Evolutionary conservation across 2,888 invertebrate species (phyloP).

Genomic region (Hyppa rectilinea): DNA sequence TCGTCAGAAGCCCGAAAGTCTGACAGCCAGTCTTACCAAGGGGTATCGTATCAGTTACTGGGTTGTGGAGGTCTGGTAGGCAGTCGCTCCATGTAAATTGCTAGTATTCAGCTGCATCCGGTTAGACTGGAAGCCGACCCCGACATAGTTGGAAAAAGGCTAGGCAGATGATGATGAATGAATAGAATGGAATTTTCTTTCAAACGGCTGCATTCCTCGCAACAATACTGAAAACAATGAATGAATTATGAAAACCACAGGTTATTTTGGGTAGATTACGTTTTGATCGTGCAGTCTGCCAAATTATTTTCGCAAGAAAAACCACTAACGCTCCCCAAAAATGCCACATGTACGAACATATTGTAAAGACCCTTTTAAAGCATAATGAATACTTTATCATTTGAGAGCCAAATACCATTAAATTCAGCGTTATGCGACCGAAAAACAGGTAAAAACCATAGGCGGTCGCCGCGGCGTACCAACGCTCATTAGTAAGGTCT

Average conservation of each 20-base stretch:
- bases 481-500: constrained; percentile 65
- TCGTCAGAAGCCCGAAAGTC: no score
- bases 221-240: no score
- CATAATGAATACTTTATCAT: constrained; percentile 59
- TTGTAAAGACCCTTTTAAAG: constrained; percentile 56
- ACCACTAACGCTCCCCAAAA: constrained; percentile 34
- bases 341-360: constrained; percentile 38
- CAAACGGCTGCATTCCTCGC: no score
- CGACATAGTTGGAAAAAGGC: no score
- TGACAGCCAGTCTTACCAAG: no score
- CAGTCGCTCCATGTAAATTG: no score
- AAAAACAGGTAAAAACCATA: constrained; percentile 65
- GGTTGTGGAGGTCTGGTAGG: no score
- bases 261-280: background rate
- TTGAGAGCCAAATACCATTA: constrained; percentile 51
- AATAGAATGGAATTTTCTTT: no score
- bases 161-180: no score
- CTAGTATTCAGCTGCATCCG: no score
- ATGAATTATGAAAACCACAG: background rate
- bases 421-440: constrained; percentile 47
- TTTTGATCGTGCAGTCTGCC: background rate
- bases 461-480: constrained; percentile 50
- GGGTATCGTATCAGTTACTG: no score
- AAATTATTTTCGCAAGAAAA: constrained; percentile 26
- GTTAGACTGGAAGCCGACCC: no score